Evolutionary conservation across 1,140 invertebrate genomes (phyloP), one percentile per base, ranked within the genome.

Genomic region (Anastrepha ludens): DNA sequence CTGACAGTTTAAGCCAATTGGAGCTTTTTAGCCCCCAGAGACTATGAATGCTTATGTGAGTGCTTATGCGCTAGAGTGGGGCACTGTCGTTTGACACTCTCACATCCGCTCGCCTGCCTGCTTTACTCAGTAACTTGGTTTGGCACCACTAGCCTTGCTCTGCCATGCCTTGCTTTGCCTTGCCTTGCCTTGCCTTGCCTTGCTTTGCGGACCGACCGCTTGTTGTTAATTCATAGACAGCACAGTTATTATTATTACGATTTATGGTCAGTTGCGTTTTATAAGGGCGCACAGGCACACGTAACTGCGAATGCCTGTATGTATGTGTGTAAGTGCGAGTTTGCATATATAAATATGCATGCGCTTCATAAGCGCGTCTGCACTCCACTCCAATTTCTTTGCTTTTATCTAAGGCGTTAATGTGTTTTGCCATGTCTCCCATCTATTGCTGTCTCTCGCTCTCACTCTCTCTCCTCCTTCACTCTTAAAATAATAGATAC

Each of bases 191-290:
- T 55, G 50, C 50, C 50, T 55, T 7, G 50, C 50, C 50, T 62
- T 74, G 11, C 2, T 15, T 62, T 62, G 60, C 2, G 67, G 47
- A 81, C 39, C 39, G 74, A 7, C 47, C 17, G 7, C 44, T 81
- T 81, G 44, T 55, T 81, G 47, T 81, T 55, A 81, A 81, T 81
- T 81, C 74, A 81, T 55, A 81, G 47, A 81, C 74, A 81, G 74
- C 47, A 81, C 74, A 81, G 74, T 81, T 81, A 81, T 81, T 81
- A 81, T 81, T 81, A 81, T 55, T 81, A 81, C 55, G 74, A 81
- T 81, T 81, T 81, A 81, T 81, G 74, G 74, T 81, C 47, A 81
- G 74, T 29, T 29, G 47, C 1, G 17, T 58, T 55, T 41, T 81
- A 41, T 20, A 55, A 55, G 74, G 50, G 47, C 50, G 47, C 44